phyloP scores from a whole-genome alignment of 1,140 invertebrate species.

The Leptoteleia sp. region DNA sequence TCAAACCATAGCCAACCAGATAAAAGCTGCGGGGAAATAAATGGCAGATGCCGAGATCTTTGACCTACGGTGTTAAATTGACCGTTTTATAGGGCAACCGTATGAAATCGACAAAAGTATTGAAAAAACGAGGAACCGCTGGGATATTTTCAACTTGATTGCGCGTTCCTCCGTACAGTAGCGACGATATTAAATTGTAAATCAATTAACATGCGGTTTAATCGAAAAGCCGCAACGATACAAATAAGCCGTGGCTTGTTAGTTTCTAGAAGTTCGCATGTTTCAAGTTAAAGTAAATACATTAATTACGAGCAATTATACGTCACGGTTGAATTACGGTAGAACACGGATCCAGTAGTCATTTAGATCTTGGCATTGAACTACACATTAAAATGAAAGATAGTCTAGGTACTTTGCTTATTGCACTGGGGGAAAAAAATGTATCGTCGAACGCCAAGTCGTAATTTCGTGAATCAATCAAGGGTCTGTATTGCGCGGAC shows the following conservation, averaged over 20 bases:
- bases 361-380: slow-evolving; percentile 30
- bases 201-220: slow-evolving; percentile 2
- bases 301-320: too few relatives aligned
- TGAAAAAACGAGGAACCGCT: not conserved
- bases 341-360: not conserved
- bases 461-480: slow-evolving; percentile 11
- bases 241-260: not conserved
- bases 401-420: slow-evolving; percentile 9
- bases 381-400: slow-evolving; percentile 9
- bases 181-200: not conserved
- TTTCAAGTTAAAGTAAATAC: slow-evolving; percentile 8
- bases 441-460: not conserved
- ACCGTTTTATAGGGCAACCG: not conserved
- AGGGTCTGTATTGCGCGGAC: not conserved
- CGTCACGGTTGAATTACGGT: slow-evolving; percentile 8
- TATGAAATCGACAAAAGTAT: slow-evolving; percentile 6
- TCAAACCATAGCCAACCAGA: slow-evolving; percentile 29
- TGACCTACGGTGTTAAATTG: slow-evolving; percentile 24
- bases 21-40: slow-evolving; percentile 22
- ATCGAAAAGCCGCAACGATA: too few relatives aligned
- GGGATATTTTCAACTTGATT: slow-evolving; percentile 1
- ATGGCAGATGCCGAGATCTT: slow-evolving; percentile 42
- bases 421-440: not conserved
- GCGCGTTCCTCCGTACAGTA: not conserved
- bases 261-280: slow-evolving; percentile 8